Percentiles rank a stretch among this genome's conserved stretches.
phyloP scores from a whole-genome alignment of 2,113 vertebrate species.

The Scartelaos histophorus region DNA sequence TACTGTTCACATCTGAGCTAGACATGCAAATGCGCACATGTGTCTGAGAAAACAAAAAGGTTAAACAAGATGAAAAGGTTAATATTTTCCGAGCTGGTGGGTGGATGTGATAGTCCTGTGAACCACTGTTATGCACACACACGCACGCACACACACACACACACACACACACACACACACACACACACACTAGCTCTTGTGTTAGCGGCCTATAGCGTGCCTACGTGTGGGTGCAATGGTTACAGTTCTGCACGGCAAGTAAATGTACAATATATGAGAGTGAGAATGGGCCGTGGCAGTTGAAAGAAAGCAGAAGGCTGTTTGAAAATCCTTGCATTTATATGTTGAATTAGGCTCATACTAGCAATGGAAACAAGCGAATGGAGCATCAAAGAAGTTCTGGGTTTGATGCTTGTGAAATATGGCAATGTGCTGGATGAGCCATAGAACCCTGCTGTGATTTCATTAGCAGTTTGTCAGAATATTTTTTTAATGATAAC shows the following conservation, averaged over 20 bases:
- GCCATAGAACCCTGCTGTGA: not conserved
- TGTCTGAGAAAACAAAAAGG: constrained; percentile 45
- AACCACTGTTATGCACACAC: constrained; percentile 15
- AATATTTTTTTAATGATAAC: not conserved
- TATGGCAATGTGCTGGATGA: not conserved
- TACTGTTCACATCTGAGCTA: constrained; percentile 19
- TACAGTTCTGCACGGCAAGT: constrained; percentile 32
- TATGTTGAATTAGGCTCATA: not conserved
- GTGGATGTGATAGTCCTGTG: constrained; percentile 60
- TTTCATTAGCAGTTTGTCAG: constrained; percentile 3
- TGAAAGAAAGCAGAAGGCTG: constrained; percentile 1
- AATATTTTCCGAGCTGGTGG: constrained; percentile 66
- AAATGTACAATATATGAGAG: constrained; percentile 29
- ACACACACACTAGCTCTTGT: constrained; percentile 2
- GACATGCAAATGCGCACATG: constrained; percentile 23
- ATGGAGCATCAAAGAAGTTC: not conserved
- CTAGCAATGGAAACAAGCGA: not conserved
- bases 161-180: constrained; percentile 1
- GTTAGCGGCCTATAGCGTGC: constrained; percentile 15
- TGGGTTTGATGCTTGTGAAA: not conserved
- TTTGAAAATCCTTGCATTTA: not conserved
- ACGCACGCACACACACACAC: not conserved
- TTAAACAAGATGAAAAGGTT: constrained; percentile 68
- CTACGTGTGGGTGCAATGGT: constrained; percentile 16
- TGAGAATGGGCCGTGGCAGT: not conserved